These are phyloP conservation scores for Alethe diademata DNA, from an alignment of 2,113 vertebrate genomes.

Conservation along the genomic window DNA sequence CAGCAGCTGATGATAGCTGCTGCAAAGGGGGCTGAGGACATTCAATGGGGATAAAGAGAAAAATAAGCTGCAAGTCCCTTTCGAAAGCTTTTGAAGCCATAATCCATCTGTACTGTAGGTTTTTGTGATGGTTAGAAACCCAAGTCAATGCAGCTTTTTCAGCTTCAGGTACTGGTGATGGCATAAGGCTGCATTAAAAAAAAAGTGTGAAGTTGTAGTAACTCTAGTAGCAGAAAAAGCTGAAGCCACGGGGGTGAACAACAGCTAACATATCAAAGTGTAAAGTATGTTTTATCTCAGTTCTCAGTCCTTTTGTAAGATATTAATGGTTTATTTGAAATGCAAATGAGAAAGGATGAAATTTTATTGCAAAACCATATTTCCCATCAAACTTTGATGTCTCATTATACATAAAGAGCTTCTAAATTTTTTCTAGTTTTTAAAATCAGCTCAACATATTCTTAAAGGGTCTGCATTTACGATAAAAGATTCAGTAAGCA, in stretches of 20 bases:
- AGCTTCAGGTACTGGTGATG: background rate
- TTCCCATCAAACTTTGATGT: conserved; percentile 38
- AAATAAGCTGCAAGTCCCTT: background rate
- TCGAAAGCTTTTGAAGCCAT: conserved; percentile 12
- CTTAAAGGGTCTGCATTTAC: background rate
- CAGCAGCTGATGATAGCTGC: background rate
- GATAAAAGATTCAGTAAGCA: background rate
- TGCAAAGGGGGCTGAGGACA: background rate
- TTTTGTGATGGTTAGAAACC: background rate
- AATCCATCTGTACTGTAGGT: background rate
- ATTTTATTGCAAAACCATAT: conserved; percentile 25
- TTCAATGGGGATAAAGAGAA: background rate
- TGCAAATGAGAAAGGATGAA: conserved; percentile 27
- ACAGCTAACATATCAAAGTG: conserved; percentile 37
- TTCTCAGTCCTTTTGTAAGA: conserved; percentile 27
- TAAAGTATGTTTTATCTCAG: conserved; percentile 3
- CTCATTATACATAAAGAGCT: background rate
- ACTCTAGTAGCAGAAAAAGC: background rate
- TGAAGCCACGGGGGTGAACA: conserved; percentile 1
- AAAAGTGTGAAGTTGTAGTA: background rate
- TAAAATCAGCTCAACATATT: background rate
- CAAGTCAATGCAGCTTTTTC: background rate
- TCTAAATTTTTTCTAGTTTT: background rate
- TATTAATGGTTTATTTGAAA: conserved; percentile 61
- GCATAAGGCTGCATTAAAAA: background rate